Percentiles rank a stretch among this genome's conserved stretches.
Conservation (phyloP, 1,140 invertebrate genomes). For the Listronotus bonariensis region DNA sequence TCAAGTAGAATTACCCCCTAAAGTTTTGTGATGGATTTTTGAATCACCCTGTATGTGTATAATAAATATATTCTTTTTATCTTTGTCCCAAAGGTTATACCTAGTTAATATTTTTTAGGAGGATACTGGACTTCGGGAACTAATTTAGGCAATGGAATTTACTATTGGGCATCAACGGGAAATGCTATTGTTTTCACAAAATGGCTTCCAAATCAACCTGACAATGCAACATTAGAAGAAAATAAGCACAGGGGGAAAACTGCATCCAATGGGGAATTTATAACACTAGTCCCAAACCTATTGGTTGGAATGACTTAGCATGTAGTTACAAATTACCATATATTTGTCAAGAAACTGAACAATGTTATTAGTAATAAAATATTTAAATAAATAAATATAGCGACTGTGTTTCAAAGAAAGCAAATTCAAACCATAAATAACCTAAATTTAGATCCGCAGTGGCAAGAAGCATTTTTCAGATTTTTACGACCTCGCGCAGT, state of each 20-base stretch:
- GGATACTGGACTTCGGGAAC: conserved; percentile 14
- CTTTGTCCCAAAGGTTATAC: not conserved
- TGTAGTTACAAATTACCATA: conserved; percentile 12
- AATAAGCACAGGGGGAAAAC: conserved; percentile 15
- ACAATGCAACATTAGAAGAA: conserved; percentile 4
- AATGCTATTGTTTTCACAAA: conserved; percentile 9
- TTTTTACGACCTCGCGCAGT: too few relatives aligned
- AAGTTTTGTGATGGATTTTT: too few relatives aligned
- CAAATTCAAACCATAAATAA: too few relatives aligned
- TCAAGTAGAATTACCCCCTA: too few relatives aligned
- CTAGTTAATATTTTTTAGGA: not conserved
- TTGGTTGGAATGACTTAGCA: conserved; percentile 28
- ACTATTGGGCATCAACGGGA: conserved; percentile 1
- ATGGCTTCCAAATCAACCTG: conserved; percentile 9
- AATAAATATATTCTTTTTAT: too few relatives aligned
- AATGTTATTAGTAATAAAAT: conserved; percentile 1
- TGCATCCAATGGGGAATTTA: conserved; percentile 24
- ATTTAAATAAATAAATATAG: too few relatives aligned
- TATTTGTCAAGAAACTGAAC: conserved; percentile 24
- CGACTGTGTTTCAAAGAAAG: too few relatives aligned
- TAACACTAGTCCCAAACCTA: not conserved
- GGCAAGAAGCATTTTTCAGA: too few relatives aligned
- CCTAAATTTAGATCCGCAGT: too few relatives aligned
- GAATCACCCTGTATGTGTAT: too few relatives aligned
- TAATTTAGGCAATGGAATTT: conserved; percentile 14